Conservation (phyloP, 2,888 invertebrate species). For the Heliconius hortense region DNA sequence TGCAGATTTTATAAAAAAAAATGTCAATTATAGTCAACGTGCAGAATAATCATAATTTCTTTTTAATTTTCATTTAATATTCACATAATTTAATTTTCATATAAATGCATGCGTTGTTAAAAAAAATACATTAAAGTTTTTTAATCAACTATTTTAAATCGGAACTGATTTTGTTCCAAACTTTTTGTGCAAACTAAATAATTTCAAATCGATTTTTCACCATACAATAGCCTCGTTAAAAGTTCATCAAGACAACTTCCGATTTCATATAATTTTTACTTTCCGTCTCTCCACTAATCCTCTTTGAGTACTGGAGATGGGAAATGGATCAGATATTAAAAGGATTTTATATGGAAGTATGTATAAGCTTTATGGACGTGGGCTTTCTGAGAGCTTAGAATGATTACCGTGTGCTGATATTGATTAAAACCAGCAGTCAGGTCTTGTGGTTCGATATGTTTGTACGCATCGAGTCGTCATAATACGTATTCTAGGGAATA, state of each 20-base stretch:
- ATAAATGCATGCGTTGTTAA: background rate
- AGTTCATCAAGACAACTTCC: background rate
- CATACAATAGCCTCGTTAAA: background rate
- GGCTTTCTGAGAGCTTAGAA: conserved; percentile 1
- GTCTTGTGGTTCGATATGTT: background rate
- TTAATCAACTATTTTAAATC: background rate
- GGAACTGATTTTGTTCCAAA: background rate
- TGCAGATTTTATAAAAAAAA: too few relatives aligned
- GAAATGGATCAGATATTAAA: conserved; percentile 11
- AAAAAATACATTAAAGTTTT: background rate
- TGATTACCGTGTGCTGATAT: conserved; percentile 1
- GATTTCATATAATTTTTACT: background rate
- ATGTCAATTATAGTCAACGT: too few relatives aligned
- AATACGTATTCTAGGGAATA: background rate
- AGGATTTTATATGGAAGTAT: background rate
- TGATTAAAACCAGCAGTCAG: conserved; percentile 21
- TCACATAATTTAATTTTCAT: too few relatives aligned
- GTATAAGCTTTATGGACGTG: background rate
- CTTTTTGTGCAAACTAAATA: background rate
- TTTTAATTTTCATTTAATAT: too few relatives aligned
- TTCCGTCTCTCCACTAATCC: background rate
- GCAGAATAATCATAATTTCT: too few relatives aligned
- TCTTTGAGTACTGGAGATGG: background rate
- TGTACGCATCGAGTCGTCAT: background rate
- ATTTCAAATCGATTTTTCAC: background rate